These are phyloP conservation scores for Datnioides undecimradiatus DNA, from an alignment of 2,113 vertebrate species.

Conservation along the genomic window DNA sequence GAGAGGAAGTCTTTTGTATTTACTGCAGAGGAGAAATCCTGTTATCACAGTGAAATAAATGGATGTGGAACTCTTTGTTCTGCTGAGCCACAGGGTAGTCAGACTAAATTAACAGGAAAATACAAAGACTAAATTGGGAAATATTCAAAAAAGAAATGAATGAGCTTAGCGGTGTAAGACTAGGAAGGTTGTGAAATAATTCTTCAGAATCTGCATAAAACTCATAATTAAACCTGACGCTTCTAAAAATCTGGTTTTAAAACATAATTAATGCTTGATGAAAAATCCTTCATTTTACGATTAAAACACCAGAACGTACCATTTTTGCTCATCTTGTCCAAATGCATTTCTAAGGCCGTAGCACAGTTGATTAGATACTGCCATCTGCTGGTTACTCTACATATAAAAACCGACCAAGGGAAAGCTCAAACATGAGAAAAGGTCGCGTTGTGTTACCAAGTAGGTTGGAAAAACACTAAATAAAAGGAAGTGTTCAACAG, in stretches of 20 bases:
- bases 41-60: conserved; percentile 23
- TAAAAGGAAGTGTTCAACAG: background rate
- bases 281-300: background rate
- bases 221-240: conserved; percentile 27
- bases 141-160: conserved; percentile 11
- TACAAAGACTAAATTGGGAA: conserved; percentile 13
- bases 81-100: conserved; percentile 35
- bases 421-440: background rate
- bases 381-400: conserved; percentile 62
- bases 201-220: conserved; percentile 18
- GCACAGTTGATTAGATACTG: conserved; percentile 38
- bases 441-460: too few relatives aligned
- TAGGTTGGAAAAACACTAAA: background rate
- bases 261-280: conserved; percentile 30
- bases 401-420: background rate
- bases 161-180: conserved; percentile 19
- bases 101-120: conserved; percentile 31
- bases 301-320: background rate
- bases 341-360: background rate
- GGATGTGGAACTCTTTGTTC: conserved; percentile 47
- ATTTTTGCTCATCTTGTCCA: background rate
- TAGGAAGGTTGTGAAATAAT: conserved; percentile 21
- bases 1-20: conserved; percentile 28
- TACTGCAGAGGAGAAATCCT: conserved; percentile 19
- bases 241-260: conserved; percentile 26